Evolutionary conservation across 2,888 invertebrate species (phyloP).

Genomic region (Hirudinaria manillensis): DNA sequence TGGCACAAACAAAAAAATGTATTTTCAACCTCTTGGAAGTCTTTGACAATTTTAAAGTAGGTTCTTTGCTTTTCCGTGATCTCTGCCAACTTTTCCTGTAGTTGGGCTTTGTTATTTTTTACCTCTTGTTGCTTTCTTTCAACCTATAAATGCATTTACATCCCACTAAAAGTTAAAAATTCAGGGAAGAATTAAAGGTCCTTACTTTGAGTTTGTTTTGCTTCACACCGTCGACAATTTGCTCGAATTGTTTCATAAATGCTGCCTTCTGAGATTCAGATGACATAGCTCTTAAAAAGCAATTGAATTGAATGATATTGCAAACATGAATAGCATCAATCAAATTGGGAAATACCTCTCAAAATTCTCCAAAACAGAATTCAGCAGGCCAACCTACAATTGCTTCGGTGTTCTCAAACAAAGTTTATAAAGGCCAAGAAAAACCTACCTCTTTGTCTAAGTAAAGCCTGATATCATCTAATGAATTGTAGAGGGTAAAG

Average conservation of each 20-base stretch:
- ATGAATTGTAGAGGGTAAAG: constrained; percentile 87
- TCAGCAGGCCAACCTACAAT: constrained; percentile 52
- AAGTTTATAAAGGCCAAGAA: not conserved
- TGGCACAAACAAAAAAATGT: not conserved
- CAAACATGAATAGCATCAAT: not conserved
- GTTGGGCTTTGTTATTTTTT: constrained; percentile 64
- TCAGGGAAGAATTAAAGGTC: no score
- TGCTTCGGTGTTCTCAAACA: no score
- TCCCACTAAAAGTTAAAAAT: not conserved
- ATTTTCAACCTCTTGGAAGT: constrained; percentile 62
- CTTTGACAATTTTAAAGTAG: constrained; percentile 70
- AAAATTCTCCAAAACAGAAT: constrained; percentile 55
- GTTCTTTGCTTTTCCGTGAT: constrained; percentile 67
- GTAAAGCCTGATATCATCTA: constrained; percentile 87
- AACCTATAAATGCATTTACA: constrained; percentile 47
- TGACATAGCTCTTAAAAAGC: constrained; percentile 69
- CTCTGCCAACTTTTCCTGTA: constrained; percentile 59
- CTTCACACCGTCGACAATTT: constrained; percentile 81
- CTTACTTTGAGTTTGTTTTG: constrained; percentile 73
- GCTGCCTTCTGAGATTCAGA: constrained; percentile 74
- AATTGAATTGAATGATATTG: not conserved
- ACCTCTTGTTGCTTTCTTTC: constrained; percentile 64
- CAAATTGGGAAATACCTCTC: constrained; percentile 47
- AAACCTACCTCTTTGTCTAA: constrained; percentile 74
- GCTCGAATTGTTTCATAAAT: constrained; percentile 81